Evolutionary conservation across 1,140 invertebrate genomes (phyloP), one percentile per base, ranked within the genome.

Genomic region (Camponotus floridanus): DNA sequence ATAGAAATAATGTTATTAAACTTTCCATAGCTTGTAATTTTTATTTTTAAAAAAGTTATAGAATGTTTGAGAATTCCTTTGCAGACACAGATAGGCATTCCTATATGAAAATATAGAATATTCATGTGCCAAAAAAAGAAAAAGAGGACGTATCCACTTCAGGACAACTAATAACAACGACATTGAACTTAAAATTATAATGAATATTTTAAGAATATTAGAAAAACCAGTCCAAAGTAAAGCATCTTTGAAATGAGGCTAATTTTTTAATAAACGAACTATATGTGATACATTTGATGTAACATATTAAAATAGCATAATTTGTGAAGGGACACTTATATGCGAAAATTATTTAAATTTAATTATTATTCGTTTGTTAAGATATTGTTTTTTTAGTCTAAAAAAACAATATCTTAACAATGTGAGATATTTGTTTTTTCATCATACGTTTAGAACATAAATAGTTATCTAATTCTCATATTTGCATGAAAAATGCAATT

Each of bases 211-310:
- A 15, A 95, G 96, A 85, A 95, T 96, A 90, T 95, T 99, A 65
- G 98, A 99, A 90, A 96, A 97, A 84, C 96, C 96, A 9, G 95
- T 95, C 95, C 92, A 92, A 96, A 93, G 95, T 98, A 21, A 98
- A 98, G 95, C 96, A 98, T 74, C 94, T 99, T 86, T 96, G 98
- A 92, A 99, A 99, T 95, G 99, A 99, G 95, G 98, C 98, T 26
- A 98, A 98, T 93, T 99, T 98, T 94, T 95, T 99, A 74, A 97
- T 97, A 80, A 98, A 98, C 92, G 98, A 99, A 95, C 96, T 99
- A 26, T 26, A 26, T 26, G 26, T 79, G 98, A 98, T 88, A 96
- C 98, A 65, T 99, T 99, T 94, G 98, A 98, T 88, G 96, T 97
- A 88, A 97, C 97, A 85, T 99, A 98, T 74, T 39, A 59, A 36